These are phyloP conservation scores for Drosophila parthenogenetica DNA, from an alignment of 2,888 invertebrate species.

Conservation along the genomic window DNA sequence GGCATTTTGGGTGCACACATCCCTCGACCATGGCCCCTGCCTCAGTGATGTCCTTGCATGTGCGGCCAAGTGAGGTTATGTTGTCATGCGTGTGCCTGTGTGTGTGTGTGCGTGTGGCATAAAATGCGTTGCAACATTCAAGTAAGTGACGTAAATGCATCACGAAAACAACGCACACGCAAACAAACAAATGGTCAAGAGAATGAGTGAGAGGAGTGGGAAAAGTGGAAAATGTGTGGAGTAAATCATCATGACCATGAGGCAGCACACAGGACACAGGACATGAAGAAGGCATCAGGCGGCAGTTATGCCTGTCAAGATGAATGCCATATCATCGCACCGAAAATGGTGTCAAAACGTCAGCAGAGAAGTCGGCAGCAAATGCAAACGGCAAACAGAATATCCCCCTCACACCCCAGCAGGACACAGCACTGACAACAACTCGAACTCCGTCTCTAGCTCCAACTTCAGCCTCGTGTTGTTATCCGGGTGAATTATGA, in stretches of 20 bases:
- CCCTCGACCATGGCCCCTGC: neutral
- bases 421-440: constrained; percentile 1
- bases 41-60: constrained; percentile 45
- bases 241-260: constrained; percentile 56
- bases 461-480: constrained; percentile 32
- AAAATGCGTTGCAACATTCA: constrained; percentile 81
- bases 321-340: constrained; percentile 83
- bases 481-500: constrained; percentile 77
- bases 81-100: constrained; percentile 35
- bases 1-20: constrained; percentile 25
- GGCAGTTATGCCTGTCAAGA: constrained; percentile 82
- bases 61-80: constrained; percentile 52
- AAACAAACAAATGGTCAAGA: constrained; percentile 26
- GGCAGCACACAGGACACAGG: constrained; percentile 4
- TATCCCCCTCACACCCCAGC: neutral
- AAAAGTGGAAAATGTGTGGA: constrained; percentile 26
- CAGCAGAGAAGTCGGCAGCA: constrained; percentile 54
- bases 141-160: constrained; percentile 81
- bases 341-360: constrained; percentile 79
- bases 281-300: constrained; percentile 51
- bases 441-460: neutral
- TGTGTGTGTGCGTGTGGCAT: constrained; percentile 40
- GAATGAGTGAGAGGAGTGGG: constrained; percentile 5
- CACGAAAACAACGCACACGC: constrained; percentile 54
- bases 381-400: constrained; percentile 50